Evolutionary conservation across 1,140 invertebrate species (phyloP).

Genomic region (Ooceraea biroi): DNA sequence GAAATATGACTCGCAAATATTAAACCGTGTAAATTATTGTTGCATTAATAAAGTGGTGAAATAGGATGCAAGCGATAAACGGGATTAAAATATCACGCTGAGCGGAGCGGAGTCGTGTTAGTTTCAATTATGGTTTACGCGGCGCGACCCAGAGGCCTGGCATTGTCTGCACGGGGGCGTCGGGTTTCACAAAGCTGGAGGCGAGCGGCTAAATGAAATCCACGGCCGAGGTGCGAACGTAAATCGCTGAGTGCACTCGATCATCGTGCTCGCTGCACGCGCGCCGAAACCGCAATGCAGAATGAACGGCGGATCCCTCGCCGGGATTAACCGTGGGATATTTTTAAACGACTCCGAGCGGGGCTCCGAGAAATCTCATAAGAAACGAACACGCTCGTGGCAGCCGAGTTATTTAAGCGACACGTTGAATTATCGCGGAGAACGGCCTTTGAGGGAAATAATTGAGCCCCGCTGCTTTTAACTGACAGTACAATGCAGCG

Average conservation of each 20-base stretch:
- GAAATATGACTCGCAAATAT: too few species aligned
- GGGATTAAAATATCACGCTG: too few species aligned
- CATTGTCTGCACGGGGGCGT: neutral
- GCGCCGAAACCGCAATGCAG: neutral
- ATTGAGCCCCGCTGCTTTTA: neutral
- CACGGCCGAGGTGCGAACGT: neutral
- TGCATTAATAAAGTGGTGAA: too few species aligned
- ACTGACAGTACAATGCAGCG: too few species aligned
- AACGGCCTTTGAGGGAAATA: conserved; percentile 18
- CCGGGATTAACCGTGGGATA: conserved; percentile 27
- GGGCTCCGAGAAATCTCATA: neutral
- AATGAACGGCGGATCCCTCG: conserved; percentile 13
- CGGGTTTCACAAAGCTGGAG: neutral
- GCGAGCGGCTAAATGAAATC: conserved; percentile 2
- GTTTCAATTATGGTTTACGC: too few species aligned
- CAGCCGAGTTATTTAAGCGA: neutral
- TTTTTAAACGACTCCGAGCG: conserved; percentile 14
- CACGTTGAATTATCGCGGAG: neutral
- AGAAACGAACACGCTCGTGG: conserved; percentile 14
- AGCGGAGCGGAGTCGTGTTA: too few species aligned
- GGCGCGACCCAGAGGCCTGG: too few species aligned
- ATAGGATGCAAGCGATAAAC: too few species aligned
- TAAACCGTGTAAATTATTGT: too few species aligned
- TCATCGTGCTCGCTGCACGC: neutral
- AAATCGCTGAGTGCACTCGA: neutral